Percentiles rank a stretch among this genome's conserved stretches.
These are phyloP conservation scores for Xanthostigma xanthostigma DNA, from an alignment of 2,888 invertebrate species.

Conservation along the genomic window DNA sequence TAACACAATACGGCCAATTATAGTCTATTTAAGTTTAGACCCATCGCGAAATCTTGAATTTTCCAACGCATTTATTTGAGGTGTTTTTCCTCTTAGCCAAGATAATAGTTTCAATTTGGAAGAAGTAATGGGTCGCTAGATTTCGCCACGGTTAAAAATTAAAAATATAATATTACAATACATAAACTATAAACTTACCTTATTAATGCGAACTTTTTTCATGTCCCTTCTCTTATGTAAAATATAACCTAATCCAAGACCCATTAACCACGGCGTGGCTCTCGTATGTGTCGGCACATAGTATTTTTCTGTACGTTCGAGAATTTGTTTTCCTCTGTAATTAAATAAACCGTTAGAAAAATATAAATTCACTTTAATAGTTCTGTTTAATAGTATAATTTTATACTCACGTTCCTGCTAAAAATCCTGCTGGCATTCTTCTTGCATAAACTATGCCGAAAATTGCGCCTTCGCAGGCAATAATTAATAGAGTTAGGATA, in stretches of 20 bases:
- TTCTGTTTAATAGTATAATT: too few relatives aligned
- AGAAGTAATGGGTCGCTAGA: too few relatives aligned
- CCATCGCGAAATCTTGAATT: too few relatives aligned
- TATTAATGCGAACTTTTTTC: conserved; percentile 10
- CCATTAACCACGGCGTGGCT: conserved; percentile 15
- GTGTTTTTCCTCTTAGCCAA: not conserved
- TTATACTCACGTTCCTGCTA: too few relatives aligned
- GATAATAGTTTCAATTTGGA: not conserved
- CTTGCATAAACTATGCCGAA: not conserved
- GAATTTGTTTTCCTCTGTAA: too few relatives aligned
- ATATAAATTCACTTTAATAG: too few relatives aligned
- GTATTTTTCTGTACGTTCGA: conserved; percentile 1
- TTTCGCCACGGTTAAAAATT: too few relatives aligned
- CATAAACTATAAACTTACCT: conserved; percentile 6
- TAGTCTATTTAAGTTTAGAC: too few relatives aligned
- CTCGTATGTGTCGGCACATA: conserved; percentile 15
- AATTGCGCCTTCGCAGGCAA: not conserved
- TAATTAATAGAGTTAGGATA: not conserved
- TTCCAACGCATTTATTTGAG: too few relatives aligned
- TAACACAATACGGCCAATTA: too few relatives aligned
- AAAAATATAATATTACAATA: too few relatives aligned
- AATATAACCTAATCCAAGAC: conserved; percentile 14
- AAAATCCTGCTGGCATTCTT: not conserved
- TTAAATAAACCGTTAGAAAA: too few relatives aligned
- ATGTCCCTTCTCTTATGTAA: conserved; percentile 12